Conservation (phyloP, 2,888 invertebrate genomes). For the Phortica okadai region DNA sequence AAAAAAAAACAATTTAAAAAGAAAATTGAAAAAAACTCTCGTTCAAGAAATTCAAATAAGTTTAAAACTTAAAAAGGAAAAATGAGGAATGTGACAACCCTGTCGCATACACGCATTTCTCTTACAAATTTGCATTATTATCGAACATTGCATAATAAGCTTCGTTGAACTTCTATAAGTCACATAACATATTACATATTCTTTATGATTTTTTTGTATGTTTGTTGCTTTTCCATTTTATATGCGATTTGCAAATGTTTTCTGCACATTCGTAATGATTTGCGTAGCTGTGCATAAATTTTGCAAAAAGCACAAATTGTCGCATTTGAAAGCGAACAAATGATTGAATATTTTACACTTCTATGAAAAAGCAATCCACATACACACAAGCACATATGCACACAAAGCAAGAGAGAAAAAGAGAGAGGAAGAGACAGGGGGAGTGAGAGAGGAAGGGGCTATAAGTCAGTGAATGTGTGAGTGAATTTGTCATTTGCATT, state of each 20-base stretch:
- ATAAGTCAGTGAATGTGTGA: background rate
- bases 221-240: background rate
- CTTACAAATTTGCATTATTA: background rate
- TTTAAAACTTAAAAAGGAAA: too few relatives aligned
- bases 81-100: background rate
- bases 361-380: background rate
- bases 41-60: too few relatives aligned
- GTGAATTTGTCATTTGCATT: conserved; percentile 17
- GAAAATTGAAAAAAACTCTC: too few relatives aligned
- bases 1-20: too few relatives aligned
- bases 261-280: conserved; percentile 10
- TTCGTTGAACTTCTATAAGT: background rate
- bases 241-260: background rate
- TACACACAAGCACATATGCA: background rate
- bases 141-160: background rate
- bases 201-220: background rate
- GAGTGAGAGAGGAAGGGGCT: too few relatives aligned
- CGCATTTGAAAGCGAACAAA: conserved; percentile 12
- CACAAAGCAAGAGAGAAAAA: background rate
- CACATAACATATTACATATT: background rate
- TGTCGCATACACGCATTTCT: background rate
- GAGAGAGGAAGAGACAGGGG: background rate
- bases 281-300: conserved; percentile 2
- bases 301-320: conserved; percentile 12
- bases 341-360: conserved; percentile 21